These are phyloP conservation scores for Carapus acus DNA, from an alignment of 2,797 vertebrate species.

Conservation along the genomic window DNA sequence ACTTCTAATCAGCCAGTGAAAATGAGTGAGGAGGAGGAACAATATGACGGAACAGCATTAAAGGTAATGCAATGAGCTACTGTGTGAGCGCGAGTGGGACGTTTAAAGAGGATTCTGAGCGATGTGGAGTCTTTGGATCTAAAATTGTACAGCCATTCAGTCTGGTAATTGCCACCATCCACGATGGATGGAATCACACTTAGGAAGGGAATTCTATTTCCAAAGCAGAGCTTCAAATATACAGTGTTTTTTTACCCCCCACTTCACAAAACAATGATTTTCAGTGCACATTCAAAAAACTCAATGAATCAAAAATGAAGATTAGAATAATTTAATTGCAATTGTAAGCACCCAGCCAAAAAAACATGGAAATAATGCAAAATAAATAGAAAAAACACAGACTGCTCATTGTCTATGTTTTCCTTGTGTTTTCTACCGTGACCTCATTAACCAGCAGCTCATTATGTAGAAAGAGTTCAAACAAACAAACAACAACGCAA, in stretches of 20 bases:
- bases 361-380: not conserved
- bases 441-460: conserved; percentile 41
- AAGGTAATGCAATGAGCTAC: conserved; percentile 24
- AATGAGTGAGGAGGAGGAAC: conserved; percentile 24
- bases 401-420: not conserved
- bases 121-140: conserved; percentile 36
- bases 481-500: conserved; percentile 45
- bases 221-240: conserved; percentile 10
- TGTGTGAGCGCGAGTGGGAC: conserved; percentile 38
- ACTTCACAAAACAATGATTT: not conserved
- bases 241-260: not conserved
- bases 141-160: conserved; percentile 43
- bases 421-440: conserved; percentile 27
- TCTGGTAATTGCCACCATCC: conserved; percentile 47
- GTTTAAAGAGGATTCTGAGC: conserved; percentile 52
- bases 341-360: not conserved
- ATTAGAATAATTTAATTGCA: not conserved
- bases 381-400: not conserved
- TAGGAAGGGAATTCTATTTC: conserved; percentile 13
- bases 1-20: conserved; percentile 49
- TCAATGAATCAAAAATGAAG: not conserved
- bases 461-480: conserved; percentile 36
- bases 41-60: conserved; percentile 40
- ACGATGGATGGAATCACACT: conserved; percentile 34
- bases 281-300: not conserved